Conservation (phyloP, 1,140 invertebrate species). For the Metopolophium dirhodum region DNA sequence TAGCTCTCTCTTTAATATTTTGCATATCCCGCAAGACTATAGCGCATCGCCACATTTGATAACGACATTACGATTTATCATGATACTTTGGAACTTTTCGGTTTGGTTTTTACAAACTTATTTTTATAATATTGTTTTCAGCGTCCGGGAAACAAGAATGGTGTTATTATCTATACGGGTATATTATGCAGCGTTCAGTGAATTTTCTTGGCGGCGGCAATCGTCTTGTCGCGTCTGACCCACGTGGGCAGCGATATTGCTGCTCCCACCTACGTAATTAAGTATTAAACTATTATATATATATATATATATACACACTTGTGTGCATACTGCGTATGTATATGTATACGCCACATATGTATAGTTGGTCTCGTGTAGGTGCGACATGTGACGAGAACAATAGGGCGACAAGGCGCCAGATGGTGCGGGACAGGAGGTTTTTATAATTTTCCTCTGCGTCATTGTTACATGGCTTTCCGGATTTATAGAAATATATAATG, state of each 20-base stretch:
- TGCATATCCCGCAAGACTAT: background rate
- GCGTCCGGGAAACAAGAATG: background rate
- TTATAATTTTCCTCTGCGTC: constrained; percentile 7
- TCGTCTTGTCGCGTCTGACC: background rate
- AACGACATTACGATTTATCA: background rate
- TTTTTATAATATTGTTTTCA: background rate
- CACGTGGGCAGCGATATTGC: constrained; percentile 38
- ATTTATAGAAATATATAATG: background rate
- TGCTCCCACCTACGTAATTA: constrained; percentile 39
- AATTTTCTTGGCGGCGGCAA: background rate
- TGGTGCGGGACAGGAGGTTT: constrained; percentile 25
- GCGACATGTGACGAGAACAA: constrained; percentile 46
- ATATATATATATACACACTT: background rate
- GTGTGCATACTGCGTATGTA: background rate
- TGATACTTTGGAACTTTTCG: background rate
- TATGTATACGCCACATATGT: background rate
- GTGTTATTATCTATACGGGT: background rate
- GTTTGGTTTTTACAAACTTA: background rate
- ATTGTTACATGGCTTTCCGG: constrained; percentile 7
- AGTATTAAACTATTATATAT: constrained; percentile 19
- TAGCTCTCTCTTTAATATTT: constrained; percentile 9
- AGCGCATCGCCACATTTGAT: background rate
- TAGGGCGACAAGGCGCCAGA: constrained; percentile 42
- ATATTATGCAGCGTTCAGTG: background rate
- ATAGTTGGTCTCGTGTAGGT: constrained; percentile 15